These are phyloP conservation scores for Leptinotarsa rubiginosa DNA, from an alignment of 2,888 invertebrate species.

Conservation along the genomic window DNA sequence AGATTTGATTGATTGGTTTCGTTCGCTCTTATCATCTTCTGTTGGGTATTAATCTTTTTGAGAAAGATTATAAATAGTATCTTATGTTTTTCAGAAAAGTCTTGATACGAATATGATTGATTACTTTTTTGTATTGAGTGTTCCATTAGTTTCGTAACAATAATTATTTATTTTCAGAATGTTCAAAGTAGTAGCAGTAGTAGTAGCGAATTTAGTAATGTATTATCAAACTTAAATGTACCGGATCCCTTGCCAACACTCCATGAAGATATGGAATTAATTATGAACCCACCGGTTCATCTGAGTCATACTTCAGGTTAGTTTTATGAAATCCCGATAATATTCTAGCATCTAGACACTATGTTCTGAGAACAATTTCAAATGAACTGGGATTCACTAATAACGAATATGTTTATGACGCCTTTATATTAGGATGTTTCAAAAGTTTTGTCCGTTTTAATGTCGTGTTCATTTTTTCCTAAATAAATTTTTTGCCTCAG, in stretches of 20 bases:
- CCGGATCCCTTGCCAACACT: conserved; percentile 78
- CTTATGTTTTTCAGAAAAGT: neutral
- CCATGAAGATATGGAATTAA: conserved; percentile 86
- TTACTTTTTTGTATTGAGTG: neutral
- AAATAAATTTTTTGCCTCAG: too few species aligned
- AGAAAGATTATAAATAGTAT: neutral
- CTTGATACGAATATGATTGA: neutral
- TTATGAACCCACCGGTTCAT: conserved; percentile 60
- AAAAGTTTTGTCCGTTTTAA: too few species aligned
- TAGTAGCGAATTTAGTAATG: conserved; percentile 62
- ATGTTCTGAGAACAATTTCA: too few species aligned
- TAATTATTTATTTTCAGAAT: conserved; percentile 54
- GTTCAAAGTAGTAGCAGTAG: conserved; percentile 62
- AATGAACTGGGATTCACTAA: too few species aligned
- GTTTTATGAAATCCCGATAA: neutral
- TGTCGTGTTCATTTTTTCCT: too few species aligned
- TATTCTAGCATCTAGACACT: too few species aligned
- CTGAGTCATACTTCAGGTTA: conserved; percentile 60
- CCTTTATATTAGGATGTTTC: too few species aligned
- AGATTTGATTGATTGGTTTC: neutral
- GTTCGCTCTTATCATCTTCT: neutral
- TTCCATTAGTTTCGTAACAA: neutral
- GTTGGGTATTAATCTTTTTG: neutral
- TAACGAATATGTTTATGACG: too few species aligned
- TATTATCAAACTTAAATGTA: conserved; percentile 60